Evolutionary conservation across 2,797 vertebrate species (phyloP), one percentile per base, ranked within the genome.

Genomic region (Erethizon dorsatum): DNA sequence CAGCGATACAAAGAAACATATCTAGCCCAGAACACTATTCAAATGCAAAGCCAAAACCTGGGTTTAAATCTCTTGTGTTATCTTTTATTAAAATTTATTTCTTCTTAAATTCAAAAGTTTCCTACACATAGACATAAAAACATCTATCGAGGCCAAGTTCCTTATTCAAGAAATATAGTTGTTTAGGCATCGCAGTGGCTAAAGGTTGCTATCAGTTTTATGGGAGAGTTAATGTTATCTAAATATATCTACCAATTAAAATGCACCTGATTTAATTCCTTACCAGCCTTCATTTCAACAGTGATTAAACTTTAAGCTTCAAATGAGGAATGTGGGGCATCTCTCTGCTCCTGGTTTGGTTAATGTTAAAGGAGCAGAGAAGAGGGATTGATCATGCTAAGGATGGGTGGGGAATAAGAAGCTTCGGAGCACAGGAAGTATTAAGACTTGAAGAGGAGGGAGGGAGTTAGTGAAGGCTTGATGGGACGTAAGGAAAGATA

Each of bases 181-280:
- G 80, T 96, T 96, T 73, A 97, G 61, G 15, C 90, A 57, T 6
- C 28, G 95, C 92, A 85, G 56, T 97, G 89, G 93, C 59, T 83
- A 95, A 91, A 63, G 1, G 0, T 0, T 22, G 22, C 78, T 61
- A 37, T 83, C 75, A 54, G 28, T 90, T 94, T 94, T 94, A 93
- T 56, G 88, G 82, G 67, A 93, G 79, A 77, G 59, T 96, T 91
- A 91, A 69, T 10, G 6, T 84, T 91, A 56, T 94, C 88, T 91
- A 61, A 94, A 24, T 86, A 13, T 83, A 83, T 82, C 41, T 93
- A 57, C n/a, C 45, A 59, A 91, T 93, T 93, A 92, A 91, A 95
- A 95, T 73, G 61, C 5, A 90, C 50, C 59, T 69, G 26, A 77
- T 90, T 82, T 59, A 80, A 84, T 96, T 83, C 73, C 80, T 89